Evolutionary conservation across 2,888 invertebrate species (phyloP), one percentile per base, ranked within the genome.

Genomic region (Trachelus troglodyta): DNA sequence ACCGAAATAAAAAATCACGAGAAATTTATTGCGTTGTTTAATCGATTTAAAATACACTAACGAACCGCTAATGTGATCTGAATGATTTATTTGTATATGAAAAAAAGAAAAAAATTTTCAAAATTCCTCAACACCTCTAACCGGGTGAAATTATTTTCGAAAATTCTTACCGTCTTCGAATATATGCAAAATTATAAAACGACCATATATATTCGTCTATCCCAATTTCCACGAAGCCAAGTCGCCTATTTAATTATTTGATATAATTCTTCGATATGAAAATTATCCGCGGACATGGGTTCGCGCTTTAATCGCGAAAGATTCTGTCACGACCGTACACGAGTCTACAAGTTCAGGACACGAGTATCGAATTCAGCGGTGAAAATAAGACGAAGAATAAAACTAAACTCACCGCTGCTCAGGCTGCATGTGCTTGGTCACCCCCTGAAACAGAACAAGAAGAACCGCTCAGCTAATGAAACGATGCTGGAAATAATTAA

Each of bases 361-460:
- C 56, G 56, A 56, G 23, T 23, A 56, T 56, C 56, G 9, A 56
- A 56, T 23, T 56, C 56, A 9, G 9, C 2, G 56, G 56, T 23
- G 56, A 23, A 23, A 56, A 56, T 56, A 6, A 56, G 56, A 56
- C 56, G 56, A 56, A 23, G 23, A 56, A 23, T 23, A 56, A 56
- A 56, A 56, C 56, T 31, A 35, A 23, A 87, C 90, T 90, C 78
- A 90, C 90, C 83, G 86, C 77, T 90, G 71, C 6, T 84, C 74
- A 1, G 83, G 81, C 74, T 83, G 78, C 34, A 90, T 80, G 68
- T 84, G 84, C 74, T 78, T 83, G 73, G 77, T 76, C 75, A 87
- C 76, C 4, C 80, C 31, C 90, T 90, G 89, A 81, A 90, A 90
- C 85, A 88, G 81, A 87, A 84, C 85, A 79, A 78, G 74, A 81